Percentiles rank a stretch among this genome's conserved stretches.
Evolutionary conservation across 2,797 vertebrate species (phyloP).

Genomic region (Triplophysa yarkandensis): DNA sequence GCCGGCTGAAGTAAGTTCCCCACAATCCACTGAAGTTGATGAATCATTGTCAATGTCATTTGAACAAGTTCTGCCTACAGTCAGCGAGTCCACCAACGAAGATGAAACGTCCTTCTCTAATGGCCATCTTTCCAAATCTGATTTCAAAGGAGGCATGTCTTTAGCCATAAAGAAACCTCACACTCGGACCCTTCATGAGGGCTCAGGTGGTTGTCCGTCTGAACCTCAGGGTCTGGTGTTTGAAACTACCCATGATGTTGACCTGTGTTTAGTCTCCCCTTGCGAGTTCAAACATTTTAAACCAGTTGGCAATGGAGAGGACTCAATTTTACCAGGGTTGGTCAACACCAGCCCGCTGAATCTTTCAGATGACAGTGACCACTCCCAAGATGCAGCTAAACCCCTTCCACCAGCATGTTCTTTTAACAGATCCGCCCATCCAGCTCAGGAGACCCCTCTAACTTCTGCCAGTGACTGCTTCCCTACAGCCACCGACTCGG

Average conservation of each 20-base stretch:
- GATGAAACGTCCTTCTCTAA: slow-evolving; percentile 71
- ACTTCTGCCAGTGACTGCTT: slow-evolving; percentile 85
- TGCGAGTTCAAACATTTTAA: slow-evolving; percentile 96
- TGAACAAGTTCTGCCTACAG: slow-evolving; percentile 85
- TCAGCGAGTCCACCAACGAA: slow-evolving; percentile 82
- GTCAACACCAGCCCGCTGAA: slow-evolving; percentile 72
- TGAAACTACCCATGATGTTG: slow-evolving; percentile 84
- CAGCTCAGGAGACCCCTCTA: slow-evolving; percentile 73
- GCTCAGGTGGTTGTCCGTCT: slow-evolving; percentile 65
- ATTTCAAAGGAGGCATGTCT: slow-evolving; percentile 75
- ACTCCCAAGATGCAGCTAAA: slow-evolving; percentile 76
- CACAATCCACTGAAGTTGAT: slow-evolving; percentile 95
- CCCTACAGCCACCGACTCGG: slow-evolving; percentile 81
- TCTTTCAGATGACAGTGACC: slow-evolving; percentile 78
- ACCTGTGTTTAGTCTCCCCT: slow-evolving; percentile 93
- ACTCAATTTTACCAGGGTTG: slow-evolving; percentile 63
- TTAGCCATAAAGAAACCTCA: slow-evolving; percentile 80
- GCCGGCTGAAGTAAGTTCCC: slow-evolving; percentile 93
- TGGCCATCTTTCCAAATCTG: slow-evolving; percentile 68
- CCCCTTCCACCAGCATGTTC: slow-evolving; percentile 43
- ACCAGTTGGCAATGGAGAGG: slow-evolving; percentile 49
- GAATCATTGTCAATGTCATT: slow-evolving; percentile 94
- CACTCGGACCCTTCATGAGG: slow-evolving; percentile 68
- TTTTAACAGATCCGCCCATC: slow-evolving; percentile 31
- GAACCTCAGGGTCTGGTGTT: slow-evolving; percentile 72